Evolutionary conservation across 2,113 vertebrate genomes (phyloP).

Genomic region (Dolichallabes microphthalmus): DNA sequence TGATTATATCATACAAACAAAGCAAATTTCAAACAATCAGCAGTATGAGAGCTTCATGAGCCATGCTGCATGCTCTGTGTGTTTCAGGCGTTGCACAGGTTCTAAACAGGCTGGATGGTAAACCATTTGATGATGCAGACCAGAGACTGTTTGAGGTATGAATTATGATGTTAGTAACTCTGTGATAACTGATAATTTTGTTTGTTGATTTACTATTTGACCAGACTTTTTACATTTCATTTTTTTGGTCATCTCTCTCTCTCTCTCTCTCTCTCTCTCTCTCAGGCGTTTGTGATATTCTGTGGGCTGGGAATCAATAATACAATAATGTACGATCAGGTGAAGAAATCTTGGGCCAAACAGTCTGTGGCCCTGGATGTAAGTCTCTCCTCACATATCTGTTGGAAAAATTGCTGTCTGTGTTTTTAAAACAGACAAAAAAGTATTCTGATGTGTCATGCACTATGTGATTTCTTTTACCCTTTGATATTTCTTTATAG

Average conservation of each 20-base stretch:
- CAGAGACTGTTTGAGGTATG: constrained; percentile 96
- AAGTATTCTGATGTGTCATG: background rate
- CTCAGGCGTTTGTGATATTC: constrained; percentile 98
- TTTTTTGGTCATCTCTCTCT: constrained; percentile 5
- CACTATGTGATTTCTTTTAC: background rate
- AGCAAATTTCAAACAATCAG: no score
- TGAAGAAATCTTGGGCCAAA: constrained; percentile 99
- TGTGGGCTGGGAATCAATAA: constrained; percentile 99
- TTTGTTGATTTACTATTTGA: background rate
- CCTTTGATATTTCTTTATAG: background rate
- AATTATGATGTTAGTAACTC: background rate
- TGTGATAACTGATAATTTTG: background rate
- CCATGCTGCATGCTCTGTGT: constrained; percentile 30
- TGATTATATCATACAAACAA: background rate
- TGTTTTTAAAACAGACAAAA: background rate
- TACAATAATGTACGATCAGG: constrained; percentile 99
- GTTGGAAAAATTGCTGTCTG: background rate
- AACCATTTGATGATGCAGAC: constrained; percentile 94
- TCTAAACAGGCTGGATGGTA: constrained; percentile 92
- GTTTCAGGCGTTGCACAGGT: constrained; percentile 92
- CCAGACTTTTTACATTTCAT: background rate
- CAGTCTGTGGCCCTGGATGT: constrained; percentile 98
- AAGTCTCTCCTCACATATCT: constrained; percentile 62
- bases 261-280: background rate
- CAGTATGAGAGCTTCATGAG: background rate